phyloP scores from a whole-genome alignment of 2,797 vertebrate species.

The Leptoclinus maculatus region DNA sequence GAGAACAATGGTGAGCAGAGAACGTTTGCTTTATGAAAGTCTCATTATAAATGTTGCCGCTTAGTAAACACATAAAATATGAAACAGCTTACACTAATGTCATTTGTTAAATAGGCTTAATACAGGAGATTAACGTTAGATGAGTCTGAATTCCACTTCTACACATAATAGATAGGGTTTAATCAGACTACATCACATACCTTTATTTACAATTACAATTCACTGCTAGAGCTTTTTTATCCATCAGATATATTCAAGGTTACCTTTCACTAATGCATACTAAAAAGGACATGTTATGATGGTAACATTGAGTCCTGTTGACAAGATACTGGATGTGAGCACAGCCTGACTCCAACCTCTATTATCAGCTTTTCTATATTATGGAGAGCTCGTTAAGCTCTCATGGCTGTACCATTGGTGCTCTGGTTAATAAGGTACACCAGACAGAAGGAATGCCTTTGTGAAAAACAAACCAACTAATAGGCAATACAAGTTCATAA shows the following conservation, averaged over 20 bases:
- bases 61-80: slow-evolving; percentile 30
- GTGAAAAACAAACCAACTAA: not conserved
- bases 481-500: not conserved
- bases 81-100: slow-evolving; percentile 34
- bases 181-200: not conserved
- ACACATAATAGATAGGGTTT: slow-evolving; percentile 21
- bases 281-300: slow-evolving; percentile 17
- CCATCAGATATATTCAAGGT: slow-evolving; percentile 30
- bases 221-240: not conserved
- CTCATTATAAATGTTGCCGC: slow-evolving; percentile 3
- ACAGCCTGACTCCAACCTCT: not conserved
- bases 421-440: not conserved
- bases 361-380: not conserved
- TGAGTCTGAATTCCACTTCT: slow-evolving; percentile 29
- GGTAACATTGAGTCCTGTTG: not conserved
- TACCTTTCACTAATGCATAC: not conserved
- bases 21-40: slow-evolving; percentile 3
- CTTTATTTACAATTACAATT: not conserved
- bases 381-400: not conserved
- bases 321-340: slow-evolving; percentile 1
- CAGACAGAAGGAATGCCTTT: not conserved
- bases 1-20: not conserved
- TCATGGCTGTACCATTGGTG: not conserved
- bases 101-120: slow-evolving; percentile 8
- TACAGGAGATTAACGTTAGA: slow-evolving; percentile 21